Evolutionary conservation across 2,113 vertebrate genomes (phyloP), one percentile per base, ranked within the genome.

Genomic region (Oophaga pumilio): DNA sequence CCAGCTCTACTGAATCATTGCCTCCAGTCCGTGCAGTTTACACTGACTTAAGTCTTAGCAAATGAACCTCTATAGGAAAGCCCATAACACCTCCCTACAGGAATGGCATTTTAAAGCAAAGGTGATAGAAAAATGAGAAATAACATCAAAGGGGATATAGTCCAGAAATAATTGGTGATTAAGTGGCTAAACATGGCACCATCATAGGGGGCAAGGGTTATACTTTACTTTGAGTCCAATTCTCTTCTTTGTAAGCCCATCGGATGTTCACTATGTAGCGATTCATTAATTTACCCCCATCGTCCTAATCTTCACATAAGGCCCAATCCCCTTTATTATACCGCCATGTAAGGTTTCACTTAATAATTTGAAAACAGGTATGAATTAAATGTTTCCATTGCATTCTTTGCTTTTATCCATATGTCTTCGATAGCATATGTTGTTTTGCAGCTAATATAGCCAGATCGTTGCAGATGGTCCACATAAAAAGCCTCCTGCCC

Each of bases 371-470:
- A n/a, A 43, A 85, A 28, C 56, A 60, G 33, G 76, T 43, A 85
- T 60, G 43, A 26, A 50, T 15, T 60, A 76, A 66, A 85, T 20
- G n/a, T 43, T 56, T 86, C 74, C 57, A 43, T 52, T 24, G 43
- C 10, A 49, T 13, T 86, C 22, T 52, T 28, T 59, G 12, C 56
- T 86, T 77, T 86, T 22, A 78, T 62, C 64, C 59, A 64, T 64
- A 66, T 20, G 50, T 66, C 22, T 64, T 86, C 59, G 66, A 50
- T 10, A 52, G 22, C 73, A 78, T 60, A 86, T 86, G 84, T 77
- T 86, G 74, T 60, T 86, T 49, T 77, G 49, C 13, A 86, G 26
- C 57, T 64, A 28, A 77, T 50, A 86, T 64, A 77, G 76, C 74
- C 26, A 57, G 62, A 79, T 50, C 62, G 7, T 33, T n/a, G 76